phyloP scores from a whole-genome alignment of 2,797 vertebrate species.

The Leucoraja ocellata region DNA sequence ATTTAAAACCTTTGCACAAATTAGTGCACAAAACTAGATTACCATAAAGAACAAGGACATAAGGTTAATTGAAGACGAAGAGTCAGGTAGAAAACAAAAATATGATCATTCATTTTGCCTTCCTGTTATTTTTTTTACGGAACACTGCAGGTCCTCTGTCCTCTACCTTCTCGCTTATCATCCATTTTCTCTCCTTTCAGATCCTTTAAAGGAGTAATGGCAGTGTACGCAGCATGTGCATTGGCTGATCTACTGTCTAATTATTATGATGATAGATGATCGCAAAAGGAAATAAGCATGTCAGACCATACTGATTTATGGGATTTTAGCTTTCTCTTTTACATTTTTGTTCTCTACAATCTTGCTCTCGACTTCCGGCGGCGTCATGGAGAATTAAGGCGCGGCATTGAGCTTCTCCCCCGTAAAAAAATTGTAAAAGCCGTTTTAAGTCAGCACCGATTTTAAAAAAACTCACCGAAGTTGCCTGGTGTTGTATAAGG shows the following conservation, averaged over 20 bases:
- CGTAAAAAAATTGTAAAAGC: too few relatives aligned
- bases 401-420: too few relatives aligned
- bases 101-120: neutral
- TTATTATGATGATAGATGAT: neutral
- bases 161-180: neutral
- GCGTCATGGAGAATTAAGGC: too few relatives aligned
- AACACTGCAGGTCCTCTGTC: neutral
- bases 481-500: too few relatives aligned
- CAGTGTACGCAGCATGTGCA: neutral
- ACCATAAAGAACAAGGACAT: neutral
- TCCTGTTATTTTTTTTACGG: neutral
- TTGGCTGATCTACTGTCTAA: neutral
- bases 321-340: neutral
- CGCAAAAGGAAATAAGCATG: neutral
- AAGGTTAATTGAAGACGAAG: neutral
- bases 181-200: neutral
- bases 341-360: neutral
- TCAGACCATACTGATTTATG: neutral
- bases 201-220: neutral
- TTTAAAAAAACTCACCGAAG: too few relatives aligned
- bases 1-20: neutral
- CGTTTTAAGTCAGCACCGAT: too few relatives aligned
- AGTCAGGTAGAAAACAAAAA: neutral
- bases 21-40: neutral
- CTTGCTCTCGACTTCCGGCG: too few relatives aligned